A percentile compares a stretch with the other conserved stretches of the same genome.
These are phyloP conservation scores for Agapetus fuscipes DNA, from an alignment of 2,888 invertebrate genomes.

Conservation along the genomic window DNA sequence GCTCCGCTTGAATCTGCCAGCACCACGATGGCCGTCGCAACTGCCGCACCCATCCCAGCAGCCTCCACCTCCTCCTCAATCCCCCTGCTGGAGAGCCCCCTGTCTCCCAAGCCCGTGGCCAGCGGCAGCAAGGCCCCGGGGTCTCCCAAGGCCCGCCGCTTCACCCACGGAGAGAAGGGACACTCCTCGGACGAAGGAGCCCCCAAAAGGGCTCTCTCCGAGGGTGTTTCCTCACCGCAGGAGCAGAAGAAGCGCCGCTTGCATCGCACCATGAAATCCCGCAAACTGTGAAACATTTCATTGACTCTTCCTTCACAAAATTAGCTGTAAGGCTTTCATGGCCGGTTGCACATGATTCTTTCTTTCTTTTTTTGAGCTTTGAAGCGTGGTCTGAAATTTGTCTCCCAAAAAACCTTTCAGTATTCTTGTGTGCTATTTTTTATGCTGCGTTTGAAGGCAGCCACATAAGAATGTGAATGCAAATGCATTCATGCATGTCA, in stretches of 20 bases:
- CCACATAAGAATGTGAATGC: too few relatives aligned
- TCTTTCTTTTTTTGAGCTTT: too few relatives aligned
- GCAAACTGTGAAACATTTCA: conserved; percentile 30
- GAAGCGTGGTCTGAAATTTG: too few relatives aligned
- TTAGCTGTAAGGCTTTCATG: too few relatives aligned
- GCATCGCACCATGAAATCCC: conserved; percentile 30
- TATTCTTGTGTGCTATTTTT: too few relatives aligned
- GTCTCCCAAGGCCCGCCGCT: conserved; percentile 35
- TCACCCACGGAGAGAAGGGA: conserved; percentile 25
- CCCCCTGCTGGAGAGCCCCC: conserved; percentile 12
- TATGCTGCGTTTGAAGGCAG: too few relatives aligned
- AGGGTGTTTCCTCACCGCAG: conserved; percentile 28
- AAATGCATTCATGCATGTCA: too few relatives aligned
- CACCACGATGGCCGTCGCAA: neutral
- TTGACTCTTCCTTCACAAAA: too few relatives aligned
- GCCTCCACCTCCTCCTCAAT: neutral
- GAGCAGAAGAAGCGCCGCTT: conserved; percentile 43
- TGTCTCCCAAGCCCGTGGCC: conserved; percentile 22
- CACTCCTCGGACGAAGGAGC: conserved; percentile 17
- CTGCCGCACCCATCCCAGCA: conserved; percentile 13
- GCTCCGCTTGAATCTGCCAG: neutral
- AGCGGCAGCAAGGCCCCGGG: conserved; percentile 23
- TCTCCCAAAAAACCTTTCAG: too few relatives aligned
- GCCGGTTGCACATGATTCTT: too few relatives aligned
- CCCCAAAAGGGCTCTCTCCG: conserved; percentile 25